A percentile compares a stretch with the other conserved stretches of the same genome.
Evolutionary conservation across 2,797 vertebrate genomes (phyloP).

Genomic region (Etheostoma perlongum): DNA sequence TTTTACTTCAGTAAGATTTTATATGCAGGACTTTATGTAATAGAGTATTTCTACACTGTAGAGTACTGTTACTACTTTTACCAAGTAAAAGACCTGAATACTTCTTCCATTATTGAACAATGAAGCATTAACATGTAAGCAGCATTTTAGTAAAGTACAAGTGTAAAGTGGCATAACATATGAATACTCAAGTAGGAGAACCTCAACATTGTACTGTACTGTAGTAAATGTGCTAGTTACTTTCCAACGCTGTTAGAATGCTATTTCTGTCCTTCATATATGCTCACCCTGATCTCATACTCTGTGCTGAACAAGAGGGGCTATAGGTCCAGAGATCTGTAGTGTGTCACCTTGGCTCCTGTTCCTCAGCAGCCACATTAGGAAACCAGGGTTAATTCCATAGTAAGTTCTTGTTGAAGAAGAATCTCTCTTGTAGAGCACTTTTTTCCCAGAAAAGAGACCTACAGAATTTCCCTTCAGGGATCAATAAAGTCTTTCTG

Average conservation of each 20-base stretch:
- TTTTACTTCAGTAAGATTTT: not conserved
- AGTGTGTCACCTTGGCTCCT: too few relatives aligned
- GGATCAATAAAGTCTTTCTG: too few relatives aligned
- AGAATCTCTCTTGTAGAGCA: slow-evolving; percentile 21
- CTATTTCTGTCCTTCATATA: too few relatives aligned
- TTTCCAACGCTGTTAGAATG: too few relatives aligned
- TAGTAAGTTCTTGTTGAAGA: not conserved
- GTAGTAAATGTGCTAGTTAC: not conserved
- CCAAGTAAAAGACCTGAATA: not conserved
- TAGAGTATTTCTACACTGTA: not conserved
- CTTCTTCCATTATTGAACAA: not conserved
- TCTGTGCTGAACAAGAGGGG: not conserved
- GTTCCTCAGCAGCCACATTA: not conserved
- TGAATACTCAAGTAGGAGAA: not conserved
- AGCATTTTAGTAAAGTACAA: not conserved
- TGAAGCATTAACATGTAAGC: not conserved
- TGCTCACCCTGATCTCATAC: not conserved
- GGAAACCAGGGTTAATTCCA: not conserved
- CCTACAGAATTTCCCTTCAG: not conserved
- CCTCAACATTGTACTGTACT: not conserved
- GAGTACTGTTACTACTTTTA: too few relatives aligned
- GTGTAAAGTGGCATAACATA: not conserved
- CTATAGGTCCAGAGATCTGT: not conserved
- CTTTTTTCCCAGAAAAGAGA: slow-evolving; percentile 29
- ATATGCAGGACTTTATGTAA: not conserved